Conservation (phyloP, 2,113 vertebrate genomes). For the Jaculus jaculus region DNA sequence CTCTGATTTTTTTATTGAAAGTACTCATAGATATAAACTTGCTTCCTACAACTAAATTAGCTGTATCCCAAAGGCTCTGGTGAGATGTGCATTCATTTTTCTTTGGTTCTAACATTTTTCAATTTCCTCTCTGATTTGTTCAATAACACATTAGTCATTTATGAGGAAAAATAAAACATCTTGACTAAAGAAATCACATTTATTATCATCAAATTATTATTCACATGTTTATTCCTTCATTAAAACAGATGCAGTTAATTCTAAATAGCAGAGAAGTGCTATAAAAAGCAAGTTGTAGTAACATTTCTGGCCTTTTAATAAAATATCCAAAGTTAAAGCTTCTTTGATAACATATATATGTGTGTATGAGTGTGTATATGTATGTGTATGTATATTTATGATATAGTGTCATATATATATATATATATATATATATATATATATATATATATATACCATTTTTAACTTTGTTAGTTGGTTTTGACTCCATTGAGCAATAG, state of each 20-base stretch:
- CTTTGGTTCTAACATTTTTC: not conserved
- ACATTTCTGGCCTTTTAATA: not conserved
- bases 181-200: not conserved
- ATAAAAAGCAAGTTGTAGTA: not conserved
- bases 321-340: not conserved
- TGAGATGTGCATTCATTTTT: not conserved
- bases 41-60: not conserved
- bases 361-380: not conserved
- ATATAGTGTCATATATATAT: too few relatives aligned
- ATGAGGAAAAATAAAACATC: not conserved
- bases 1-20: not conserved
- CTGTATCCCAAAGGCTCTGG: not conserved
- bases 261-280: not conserved
- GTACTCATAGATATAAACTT: not conserved
- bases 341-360: too few relatives aligned
- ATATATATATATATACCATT: not conserved
- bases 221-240: not conserved
- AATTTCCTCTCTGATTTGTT: not conserved
- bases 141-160: not conserved
- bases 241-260: not conserved
- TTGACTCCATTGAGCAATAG: not conserved
- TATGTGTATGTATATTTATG: not conserved
- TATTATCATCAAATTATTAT: not conserved
- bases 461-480: not conserved
- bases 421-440: not conserved